A percentile compares a stretch with the other conserved stretches of the same genome.
phyloP scores from a whole-genome alignment of 2,888 invertebrate species.

The Prosapia bicincta region DNA sequence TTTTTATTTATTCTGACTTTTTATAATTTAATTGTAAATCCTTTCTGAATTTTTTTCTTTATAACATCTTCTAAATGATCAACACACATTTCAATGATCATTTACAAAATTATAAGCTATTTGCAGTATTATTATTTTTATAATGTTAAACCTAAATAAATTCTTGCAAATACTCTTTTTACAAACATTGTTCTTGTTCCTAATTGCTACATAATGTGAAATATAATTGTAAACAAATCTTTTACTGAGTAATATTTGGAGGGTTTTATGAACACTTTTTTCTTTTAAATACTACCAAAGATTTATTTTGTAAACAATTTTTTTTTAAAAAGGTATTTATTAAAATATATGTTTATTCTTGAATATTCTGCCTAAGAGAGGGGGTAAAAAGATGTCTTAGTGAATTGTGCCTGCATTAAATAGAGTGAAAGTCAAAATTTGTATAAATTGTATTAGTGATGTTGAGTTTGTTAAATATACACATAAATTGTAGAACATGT shows the following conservation, averaged over 20 bases:
- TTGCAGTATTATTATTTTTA: too few species aligned
- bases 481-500: neutral
- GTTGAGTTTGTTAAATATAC: neutral
- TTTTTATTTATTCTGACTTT: too few species aligned
- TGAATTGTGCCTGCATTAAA: neutral
- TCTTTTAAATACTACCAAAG: neutral
- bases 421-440: neutral
- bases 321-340: neutral
- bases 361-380: neutral
- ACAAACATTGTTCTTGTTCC: neutral
- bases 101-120: too few species aligned
- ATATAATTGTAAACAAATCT: neutral
- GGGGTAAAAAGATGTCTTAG: neutral
- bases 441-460: neutral
- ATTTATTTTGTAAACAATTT: neutral
- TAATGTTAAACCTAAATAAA: too few species aligned
- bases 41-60: too few species aligned
- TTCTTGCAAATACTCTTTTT: neutral
- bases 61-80: too few species aligned
- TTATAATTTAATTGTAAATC: too few species aligned
- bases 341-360: neutral
- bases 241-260: neutral
- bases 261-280: neutral
- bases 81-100: too few species aligned
- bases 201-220: neutral